Evolutionary conservation across 2,797 vertebrate species (phyloP).

Genomic region (Malacoctenus gilli): DNA sequence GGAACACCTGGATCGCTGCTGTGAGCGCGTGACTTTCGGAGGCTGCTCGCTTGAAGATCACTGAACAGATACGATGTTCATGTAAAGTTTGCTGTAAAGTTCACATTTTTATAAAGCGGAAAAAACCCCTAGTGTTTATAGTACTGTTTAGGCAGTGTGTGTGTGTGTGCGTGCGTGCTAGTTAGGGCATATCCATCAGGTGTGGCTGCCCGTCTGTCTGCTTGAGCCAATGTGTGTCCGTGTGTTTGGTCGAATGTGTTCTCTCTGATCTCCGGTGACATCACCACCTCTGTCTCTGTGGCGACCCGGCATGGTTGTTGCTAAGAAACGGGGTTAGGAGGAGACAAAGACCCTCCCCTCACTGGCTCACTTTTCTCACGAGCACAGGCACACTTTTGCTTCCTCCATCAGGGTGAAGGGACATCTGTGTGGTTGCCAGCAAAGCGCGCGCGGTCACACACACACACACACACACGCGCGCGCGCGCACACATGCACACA

Average conservation of each 20-base stretch:
- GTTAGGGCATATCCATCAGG: not conserved
- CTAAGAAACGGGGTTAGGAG: slow-evolving; percentile 71
- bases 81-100: no score
- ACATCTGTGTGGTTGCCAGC: slow-evolving; percentile 31
- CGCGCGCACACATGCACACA: not conserved
- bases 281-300: slow-evolving; percentile 70
- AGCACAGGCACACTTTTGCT: slow-evolving; percentile 6
- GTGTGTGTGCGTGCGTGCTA: not conserved
- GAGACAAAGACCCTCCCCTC: slow-evolving; percentile 56
- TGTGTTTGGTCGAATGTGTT: slow-evolving; percentile 40
- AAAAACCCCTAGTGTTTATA: not conserved
- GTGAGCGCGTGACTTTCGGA: not conserved
- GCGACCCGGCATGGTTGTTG: slow-evolving; percentile 69
- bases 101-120: no score
- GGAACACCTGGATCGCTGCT: slow-evolving; percentile 43
- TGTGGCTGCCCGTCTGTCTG: not conserved
- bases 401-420: slow-evolving; percentile 24
- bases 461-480: slow-evolving; percentile 11
- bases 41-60: not conserved
- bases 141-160: not conserved
- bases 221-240: not conserved
- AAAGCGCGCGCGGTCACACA: slow-evolving; percentile 5
- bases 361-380: slow-evolving; percentile 30
- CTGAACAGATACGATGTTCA: not conserved
- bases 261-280: slow-evolving; percentile 72